Evolutionary conservation across 1,140 invertebrate genomes (phyloP), one percentile per base, ranked within the genome.

Genomic region (Drosophila sproati): DNA sequence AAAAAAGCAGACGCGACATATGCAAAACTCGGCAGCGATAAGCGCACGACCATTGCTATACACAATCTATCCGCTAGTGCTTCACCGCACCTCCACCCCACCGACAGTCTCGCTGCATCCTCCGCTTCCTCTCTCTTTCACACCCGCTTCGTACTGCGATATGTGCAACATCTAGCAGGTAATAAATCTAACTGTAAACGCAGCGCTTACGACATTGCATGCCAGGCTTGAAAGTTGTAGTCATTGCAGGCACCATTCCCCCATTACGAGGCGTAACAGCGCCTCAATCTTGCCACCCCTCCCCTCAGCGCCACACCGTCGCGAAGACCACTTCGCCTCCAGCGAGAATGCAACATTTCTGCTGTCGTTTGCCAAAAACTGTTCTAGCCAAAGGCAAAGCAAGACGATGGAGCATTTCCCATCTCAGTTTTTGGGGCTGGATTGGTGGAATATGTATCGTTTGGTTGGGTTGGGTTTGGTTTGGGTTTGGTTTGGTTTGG

Each of bases 181-280:
- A 87, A 87, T 87, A 87, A 87, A 87, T 87, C 82, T 87, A 88
- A 88, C 76, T 88, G 82, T 87, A 87, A 87, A 87, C 82, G 82
- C 83, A 83, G 77, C 83, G 82, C 82, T 88, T 87, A 88, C 82
- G 82, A 87, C 83, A 55, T 87, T 88, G 83, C 82, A 87, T 88
- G 82, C 77, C 50, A 82, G 80, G 85, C 85, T 88, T 80, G 82
- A 88, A 83, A 88, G 76, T 88, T 87, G 82, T 88, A 83, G 80
- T 88, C 82, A 86, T 79, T 81, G 81, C 76, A 77, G 77, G 67
- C 70, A 60, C 63, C 54, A 59, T 37, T 32, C 50, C 56, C 28
- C 71, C 71, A 73, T 73, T 61, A 68, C 71, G 55, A 47, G 56
- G 50, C 63, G 28, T 68, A 68, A 60, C 47, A 47, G 48, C 55